Evolutionary conservation across 2,113 vertebrate genomes (phyloP).

Genomic region (Ophthalmolycus amberensis): DNA sequence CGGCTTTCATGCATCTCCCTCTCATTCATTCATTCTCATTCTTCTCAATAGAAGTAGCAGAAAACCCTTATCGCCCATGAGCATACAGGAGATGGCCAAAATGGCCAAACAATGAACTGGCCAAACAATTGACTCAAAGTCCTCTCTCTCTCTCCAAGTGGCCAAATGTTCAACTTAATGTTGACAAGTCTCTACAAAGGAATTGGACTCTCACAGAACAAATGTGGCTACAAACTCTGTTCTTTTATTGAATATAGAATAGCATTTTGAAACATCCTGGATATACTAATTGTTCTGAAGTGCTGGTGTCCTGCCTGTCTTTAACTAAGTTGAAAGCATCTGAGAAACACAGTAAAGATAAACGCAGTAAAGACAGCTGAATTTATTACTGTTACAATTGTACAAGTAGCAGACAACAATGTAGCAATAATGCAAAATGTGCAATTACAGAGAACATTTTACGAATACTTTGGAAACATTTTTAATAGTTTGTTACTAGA

Average conservation of each 20-base stretch:
- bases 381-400: not conserved
- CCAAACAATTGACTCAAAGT: slow-evolving; percentile 14
- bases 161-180: not conserved
- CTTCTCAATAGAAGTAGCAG: not conserved
- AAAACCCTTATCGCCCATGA: not conserved
- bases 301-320: not conserved
- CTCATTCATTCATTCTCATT: slow-evolving; percentile 30
- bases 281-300: not conserved
- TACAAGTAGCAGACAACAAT: not conserved
- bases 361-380: not conserved
- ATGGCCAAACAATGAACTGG: not conserved
- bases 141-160: not conserved
- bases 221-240: not conserved
- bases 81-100: not conserved
- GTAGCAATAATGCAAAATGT: not conserved
- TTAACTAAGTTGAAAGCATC: not conserved
- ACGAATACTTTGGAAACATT: not conserved
- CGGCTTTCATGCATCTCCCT: slow-evolving; percentile 22
- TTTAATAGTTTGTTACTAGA: not conserved
- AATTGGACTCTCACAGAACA: not conserved
- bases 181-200: not conserved
- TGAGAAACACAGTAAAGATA: not conserved
- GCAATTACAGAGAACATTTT: not conserved
- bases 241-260: not conserved
- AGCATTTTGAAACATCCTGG: not conserved